Evolutionary conservation across 2,113 vertebrate species (phyloP), one percentile per base, ranked within the genome.

Genomic region (Columba janthina): DNA sequence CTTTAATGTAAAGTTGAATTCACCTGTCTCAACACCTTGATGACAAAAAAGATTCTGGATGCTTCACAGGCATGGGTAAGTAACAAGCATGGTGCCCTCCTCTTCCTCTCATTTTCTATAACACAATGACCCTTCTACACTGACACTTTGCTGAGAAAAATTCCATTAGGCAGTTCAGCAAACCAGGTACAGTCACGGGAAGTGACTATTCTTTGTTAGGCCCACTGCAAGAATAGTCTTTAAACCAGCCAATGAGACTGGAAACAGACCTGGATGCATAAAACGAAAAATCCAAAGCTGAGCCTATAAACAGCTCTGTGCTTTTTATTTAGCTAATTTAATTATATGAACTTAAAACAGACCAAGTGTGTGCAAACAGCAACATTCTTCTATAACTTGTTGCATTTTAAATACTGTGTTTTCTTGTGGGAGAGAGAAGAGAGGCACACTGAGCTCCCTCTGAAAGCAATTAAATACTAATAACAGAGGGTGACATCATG

Each of bases 391-490:
- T 96, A 93, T 83, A 97, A 96, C 78, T 96, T 95, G 70, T 92
- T 91, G 82, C 80, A 81, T 90, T 96, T 94, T 91, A 93, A 92
- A 95, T 94, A 74, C 71, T 94, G 48, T 66, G 71, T 97, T 97
- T 94, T 94, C 87, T 86, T 95, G 93, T 93, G 88, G 78, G 91
- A 93, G 94, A 94, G 76, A 80, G 60, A 89, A 74, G 48, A 86
- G 92, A 85, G 28, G 69, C 81, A 93, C 65, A 94, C 57, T 93
- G 81, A 96, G 60, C 72, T 69, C 85, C 90, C 88, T 97, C 95
- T 97, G 95, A 96, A 97, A 96, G 96, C 57, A 97, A 96, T 96
- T 97, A 97, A 97, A 95, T 94, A 88, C 76, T 96, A 97, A 96
- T 97, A 97, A 94, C 74, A 60, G 66, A 91, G 90, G 71, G 88